Evolutionary conservation across 2,797 vertebrate species (phyloP).

Genomic region (Allobates femoralis): DNA sequence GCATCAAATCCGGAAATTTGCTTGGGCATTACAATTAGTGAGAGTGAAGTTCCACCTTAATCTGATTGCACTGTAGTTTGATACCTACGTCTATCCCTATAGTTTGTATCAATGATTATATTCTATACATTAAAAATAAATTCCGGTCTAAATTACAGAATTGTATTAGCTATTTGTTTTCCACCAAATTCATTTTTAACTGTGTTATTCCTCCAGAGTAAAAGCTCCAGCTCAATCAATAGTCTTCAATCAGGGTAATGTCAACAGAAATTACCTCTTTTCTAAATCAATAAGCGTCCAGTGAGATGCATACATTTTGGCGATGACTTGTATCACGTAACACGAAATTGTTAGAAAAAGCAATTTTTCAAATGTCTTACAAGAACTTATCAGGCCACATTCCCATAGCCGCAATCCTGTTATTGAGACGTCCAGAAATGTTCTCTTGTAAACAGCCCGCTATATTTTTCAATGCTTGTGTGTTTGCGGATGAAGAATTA

Average conservation of each 20-base stretch:
- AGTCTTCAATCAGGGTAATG: conserved; percentile 56
- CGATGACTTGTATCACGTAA: conserved; percentile 44
- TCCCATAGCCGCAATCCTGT: not conserved
- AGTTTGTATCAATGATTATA: not conserved
- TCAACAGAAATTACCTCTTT: conserved; percentile 55
- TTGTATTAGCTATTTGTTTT: conserved; percentile 23
- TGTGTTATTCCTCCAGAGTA: conserved; percentile 46
- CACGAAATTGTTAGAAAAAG: conserved; percentile 35
- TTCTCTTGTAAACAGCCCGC: conserved; percentile 33
- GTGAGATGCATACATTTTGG: conserved; percentile 33
- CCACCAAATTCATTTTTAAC: conserved; percentile 41
- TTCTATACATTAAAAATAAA: not conserved
- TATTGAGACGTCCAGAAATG: not conserved
- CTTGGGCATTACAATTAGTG: not conserved
- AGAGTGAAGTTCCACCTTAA: not conserved
- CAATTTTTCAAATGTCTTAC: conserved; percentile 36
- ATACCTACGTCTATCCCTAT: not conserved
- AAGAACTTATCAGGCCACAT: conserved; percentile 30
- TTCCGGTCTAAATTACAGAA: not conserved
- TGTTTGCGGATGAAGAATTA: conserved; percentile 7
- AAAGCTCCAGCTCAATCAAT: conserved; percentile 45
- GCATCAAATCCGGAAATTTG: not conserved
- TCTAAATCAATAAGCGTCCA: conserved; percentile 54
- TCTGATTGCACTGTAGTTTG: not conserved
- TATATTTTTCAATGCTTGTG: conserved; percentile 21